Conservation (phyloP, 2,888 invertebrate species). For the Folsomia candida region DNA sequence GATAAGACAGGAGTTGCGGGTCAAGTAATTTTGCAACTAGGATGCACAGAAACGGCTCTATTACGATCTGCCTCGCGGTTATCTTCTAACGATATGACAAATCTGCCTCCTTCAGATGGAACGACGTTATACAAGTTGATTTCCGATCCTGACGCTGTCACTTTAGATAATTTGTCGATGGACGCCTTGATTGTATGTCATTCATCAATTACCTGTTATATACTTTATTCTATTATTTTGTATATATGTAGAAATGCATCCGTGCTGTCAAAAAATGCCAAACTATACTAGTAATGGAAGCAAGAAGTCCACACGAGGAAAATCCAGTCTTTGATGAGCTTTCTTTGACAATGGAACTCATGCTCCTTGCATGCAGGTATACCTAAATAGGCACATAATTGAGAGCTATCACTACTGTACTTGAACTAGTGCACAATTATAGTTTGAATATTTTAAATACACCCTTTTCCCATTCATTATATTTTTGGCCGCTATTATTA, state of each 20-base stretch:
- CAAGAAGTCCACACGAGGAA: slow-evolving; percentile 52
- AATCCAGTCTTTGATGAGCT: slow-evolving; percentile 60
- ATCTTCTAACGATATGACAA: slow-evolving; percentile 56
- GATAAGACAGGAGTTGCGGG: slow-evolving; percentile 58
- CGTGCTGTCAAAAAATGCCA: slow-evolving; percentile 61
- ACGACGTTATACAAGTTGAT: slow-evolving; percentile 62
- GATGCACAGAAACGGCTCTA: slow-evolving; percentile 60
- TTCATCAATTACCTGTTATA: not conserved
- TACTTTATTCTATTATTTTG: not conserved
- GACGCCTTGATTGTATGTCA: slow-evolving; percentile 60
- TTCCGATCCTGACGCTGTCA: slow-evolving; percentile 62
- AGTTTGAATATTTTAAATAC: too few species aligned
- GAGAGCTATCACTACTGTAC: too few species aligned
- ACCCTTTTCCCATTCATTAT: too few species aligned
- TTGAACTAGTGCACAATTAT: too few species aligned
- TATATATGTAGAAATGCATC: slow-evolving; percentile 58
- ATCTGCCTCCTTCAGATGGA: slow-evolving; percentile 61
- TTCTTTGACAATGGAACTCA: slow-evolving; percentile 62
- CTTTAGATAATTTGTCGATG: slow-evolving; percentile 60
- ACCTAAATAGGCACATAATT: too few species aligned
- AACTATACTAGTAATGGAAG: slow-evolving; percentile 55
- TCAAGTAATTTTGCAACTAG: slow-evolving; percentile 60
- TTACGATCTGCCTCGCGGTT: slow-evolving; percentile 59
- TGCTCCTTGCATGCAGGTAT: slow-evolving; percentile 60
- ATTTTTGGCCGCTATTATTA: too few species aligned